These are phyloP conservation scores for Drosophila sproati DNA, from an alignment of 1,140 invertebrate genomes.

Conservation along the genomic window DNA sequence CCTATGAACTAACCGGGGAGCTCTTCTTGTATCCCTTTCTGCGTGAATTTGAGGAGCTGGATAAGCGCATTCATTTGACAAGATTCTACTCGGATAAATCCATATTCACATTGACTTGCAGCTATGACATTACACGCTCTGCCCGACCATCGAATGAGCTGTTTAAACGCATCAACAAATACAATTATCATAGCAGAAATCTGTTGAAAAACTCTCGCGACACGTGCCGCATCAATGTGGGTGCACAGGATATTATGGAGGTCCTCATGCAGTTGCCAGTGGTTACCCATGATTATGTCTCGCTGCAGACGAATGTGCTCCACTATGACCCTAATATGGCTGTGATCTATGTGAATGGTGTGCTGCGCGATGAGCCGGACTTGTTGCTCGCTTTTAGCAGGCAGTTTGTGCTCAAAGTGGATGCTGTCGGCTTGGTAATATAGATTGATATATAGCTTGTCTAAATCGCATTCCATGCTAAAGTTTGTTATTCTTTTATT, in stretches of 20 bases:
- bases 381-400: constrained; percentile 56
- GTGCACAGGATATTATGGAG: constrained; percentile 52
- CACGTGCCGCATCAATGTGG: constrained; percentile 35
- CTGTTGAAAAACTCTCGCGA: constrained; percentile 43
- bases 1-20: constrained; percentile 65
- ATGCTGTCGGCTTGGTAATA: constrained; percentile 33
- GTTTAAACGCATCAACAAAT: constrained; percentile 56
- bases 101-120: constrained; percentile 69
- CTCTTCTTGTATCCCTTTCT: constrained; percentile 58
- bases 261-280: constrained; percentile 63
- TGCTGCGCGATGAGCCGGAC: constrained; percentile 51
- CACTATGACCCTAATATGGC: constrained; percentile 45
- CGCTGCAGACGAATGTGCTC: constrained; percentile 69
- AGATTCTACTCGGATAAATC: constrained; percentile 53
- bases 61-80: constrained; percentile 33
- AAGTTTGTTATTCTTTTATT: not conserved
- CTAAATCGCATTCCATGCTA: too few relatives aligned
- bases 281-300: constrained; percentile 63
- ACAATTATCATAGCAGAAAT: constrained; percentile 55
- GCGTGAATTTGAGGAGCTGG: constrained; percentile 48
- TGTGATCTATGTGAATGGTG: constrained; percentile 48
- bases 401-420: constrained; percentile 61
- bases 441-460: not conserved
- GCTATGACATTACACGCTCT: constrained; percentile 40
- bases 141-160: constrained; percentile 31